Evolutionary conservation across 2,113 vertebrate species (phyloP).

Genomic region (Gadus chalcogrammus): DNA sequence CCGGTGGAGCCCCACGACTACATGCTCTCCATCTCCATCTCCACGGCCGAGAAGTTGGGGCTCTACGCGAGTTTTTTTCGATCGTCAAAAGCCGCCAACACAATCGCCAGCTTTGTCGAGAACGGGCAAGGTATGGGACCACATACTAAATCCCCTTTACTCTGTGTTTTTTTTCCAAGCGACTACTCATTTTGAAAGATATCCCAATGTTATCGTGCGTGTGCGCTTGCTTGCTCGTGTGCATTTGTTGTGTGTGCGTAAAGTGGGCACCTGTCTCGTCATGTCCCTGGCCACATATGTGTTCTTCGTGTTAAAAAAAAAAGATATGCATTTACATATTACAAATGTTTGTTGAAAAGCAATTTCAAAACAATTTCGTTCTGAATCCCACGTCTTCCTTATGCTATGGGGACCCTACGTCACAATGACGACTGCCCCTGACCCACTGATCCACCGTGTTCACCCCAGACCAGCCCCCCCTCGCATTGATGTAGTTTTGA

Average conservation of each 20-base stretch:
- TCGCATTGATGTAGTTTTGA: too few species aligned
- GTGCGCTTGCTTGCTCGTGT: not conserved
- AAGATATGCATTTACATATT: too few species aligned
- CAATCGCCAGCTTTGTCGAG: slow-evolving; percentile 94
- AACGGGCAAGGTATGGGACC: slow-evolving; percentile 80
- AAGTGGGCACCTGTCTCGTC: too few species aligned
- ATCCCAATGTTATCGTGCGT: not conserved
- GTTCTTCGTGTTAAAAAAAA: too few species aligned
- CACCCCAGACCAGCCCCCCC: slow-evolving; percentile 84
- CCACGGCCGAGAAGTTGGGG: slow-evolving; percentile 86
- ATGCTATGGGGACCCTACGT: slow-evolving; percentile 36
- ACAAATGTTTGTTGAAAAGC: too few species aligned
- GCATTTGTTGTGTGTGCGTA: not conserved
- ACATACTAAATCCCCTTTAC: slow-evolving; percentile 11
- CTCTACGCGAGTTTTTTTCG: slow-evolving; percentile 88
- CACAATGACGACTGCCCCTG: too few species aligned
- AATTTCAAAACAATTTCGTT: not conserved
- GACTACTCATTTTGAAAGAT: too few species aligned
- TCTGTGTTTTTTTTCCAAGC: too few species aligned
- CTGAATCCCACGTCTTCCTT: slow-evolving; percentile 33
- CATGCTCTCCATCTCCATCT: slow-evolving; percentile 93
- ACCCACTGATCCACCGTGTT: not conserved
- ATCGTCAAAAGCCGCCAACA: slow-evolving; percentile 89
- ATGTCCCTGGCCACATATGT: too few species aligned
- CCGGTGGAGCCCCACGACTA: slow-evolving; percentile 86